Conservation (phyloP, 2,888 invertebrate species). For the Hedychridium roseum region DNA sequence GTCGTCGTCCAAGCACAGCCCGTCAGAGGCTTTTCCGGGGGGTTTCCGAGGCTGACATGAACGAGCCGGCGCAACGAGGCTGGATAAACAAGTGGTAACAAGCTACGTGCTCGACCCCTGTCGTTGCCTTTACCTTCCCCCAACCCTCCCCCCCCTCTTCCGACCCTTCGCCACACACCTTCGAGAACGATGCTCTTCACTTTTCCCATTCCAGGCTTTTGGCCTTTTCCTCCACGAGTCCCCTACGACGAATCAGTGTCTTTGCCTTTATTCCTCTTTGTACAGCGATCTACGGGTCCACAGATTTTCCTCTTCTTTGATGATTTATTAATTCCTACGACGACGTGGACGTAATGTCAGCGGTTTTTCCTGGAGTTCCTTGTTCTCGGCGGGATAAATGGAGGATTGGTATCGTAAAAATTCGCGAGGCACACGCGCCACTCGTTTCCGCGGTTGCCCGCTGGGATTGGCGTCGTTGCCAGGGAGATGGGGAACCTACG, state of each 20-base stretch:
- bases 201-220: not conserved
- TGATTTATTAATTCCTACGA: too few relatives aligned
- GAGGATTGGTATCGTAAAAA: slow-evolving; percentile 11
- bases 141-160: slow-evolving; percentile 2
- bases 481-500: slow-evolving; percentile 9
- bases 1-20: too few relatives aligned
- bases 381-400: slow-evolving; percentile 8
- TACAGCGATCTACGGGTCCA: too few relatives aligned
- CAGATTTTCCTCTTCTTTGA: too few relatives aligned
- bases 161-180: not conserved
- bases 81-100: slow-evolving; percentile 58
- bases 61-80: slow-evolving; percentile 38
- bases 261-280: slow-evolving; percentile 6
- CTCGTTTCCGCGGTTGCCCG: slow-evolving; percentile 3
- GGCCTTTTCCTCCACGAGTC: slow-evolving; percentile 10
- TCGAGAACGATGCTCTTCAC: not conserved
- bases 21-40: too few relatives aligned
- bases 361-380: not conserved
- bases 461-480: slow-evolving; percentile 10
- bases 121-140: slow-evolving; percentile 23
- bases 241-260: slow-evolving; percentile 34
- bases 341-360: too few relatives aligned
- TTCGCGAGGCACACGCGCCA: too few relatives aligned
- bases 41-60: slow-evolving; percentile 41
- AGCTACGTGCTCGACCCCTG: slow-evolving; percentile 50